phyloP scores from a whole-genome alignment of 2,888 invertebrate genomes.

The Pristionchus exspectatus region DNA sequence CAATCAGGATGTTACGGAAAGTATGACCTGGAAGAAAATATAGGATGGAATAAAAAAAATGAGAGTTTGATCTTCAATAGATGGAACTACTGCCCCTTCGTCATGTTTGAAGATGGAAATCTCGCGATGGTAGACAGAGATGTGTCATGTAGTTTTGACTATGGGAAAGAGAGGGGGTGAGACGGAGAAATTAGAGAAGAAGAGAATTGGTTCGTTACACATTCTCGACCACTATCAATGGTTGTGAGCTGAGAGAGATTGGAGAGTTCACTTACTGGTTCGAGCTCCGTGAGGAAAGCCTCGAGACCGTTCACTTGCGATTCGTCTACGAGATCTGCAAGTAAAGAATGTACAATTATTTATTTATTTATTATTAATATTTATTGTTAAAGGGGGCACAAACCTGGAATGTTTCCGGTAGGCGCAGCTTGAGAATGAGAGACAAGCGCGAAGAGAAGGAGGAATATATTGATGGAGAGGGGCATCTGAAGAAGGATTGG shows the following conservation, averaged over 20 bases:
- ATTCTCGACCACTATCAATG: neutral
- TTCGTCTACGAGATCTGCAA: conserved; percentile 51
- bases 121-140: conserved; percentile 3
- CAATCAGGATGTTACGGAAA: too few species aligned
- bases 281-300: conserved; percentile 40
- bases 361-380: neutral
- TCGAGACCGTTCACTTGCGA: conserved; percentile 52
- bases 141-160: neutral
- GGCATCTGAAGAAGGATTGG: neutral
- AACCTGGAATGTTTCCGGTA: conserved; percentile 30
- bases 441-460: conserved; percentile 26
- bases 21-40: neutral
- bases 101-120: neutral
- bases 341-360: neutral
- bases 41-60: neutral
- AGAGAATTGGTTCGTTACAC: neutral
- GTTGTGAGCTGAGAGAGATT: neutral
- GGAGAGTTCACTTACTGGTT: conserved; percentile 43
- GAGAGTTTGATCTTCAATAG: neutral
- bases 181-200: neutral
- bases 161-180: neutral
- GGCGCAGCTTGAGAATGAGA: neutral
- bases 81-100: neutral
- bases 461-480: neutral
- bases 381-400: neutral